Conservation (phyloP, 2,797 vertebrate species). For the Avahi laniger region DNA sequence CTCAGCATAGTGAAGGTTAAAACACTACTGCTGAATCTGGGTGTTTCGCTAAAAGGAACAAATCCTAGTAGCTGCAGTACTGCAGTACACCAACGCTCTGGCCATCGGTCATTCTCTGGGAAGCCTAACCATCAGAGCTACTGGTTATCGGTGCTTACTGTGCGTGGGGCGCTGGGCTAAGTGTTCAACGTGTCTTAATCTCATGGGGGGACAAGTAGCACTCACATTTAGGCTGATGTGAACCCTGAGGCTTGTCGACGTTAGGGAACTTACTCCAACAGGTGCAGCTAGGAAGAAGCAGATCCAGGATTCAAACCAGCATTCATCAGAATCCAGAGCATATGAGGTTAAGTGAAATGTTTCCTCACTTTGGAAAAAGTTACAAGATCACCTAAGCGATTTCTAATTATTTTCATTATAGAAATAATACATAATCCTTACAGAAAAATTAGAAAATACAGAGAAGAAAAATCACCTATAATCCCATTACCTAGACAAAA, state of each 20-base stretch:
- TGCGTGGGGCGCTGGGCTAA: not conserved
- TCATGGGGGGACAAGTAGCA: not conserved
- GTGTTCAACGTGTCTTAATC: not conserved
- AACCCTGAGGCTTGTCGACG: not conserved
- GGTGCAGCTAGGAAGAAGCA: not conserved
- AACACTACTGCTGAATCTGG: not conserved
- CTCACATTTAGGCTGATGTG: not conserved
- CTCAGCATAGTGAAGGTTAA: not conserved
- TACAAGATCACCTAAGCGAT: not conserved
- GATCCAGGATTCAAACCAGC: not conserved
- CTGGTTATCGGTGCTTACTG: not conserved
- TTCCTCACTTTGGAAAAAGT: not conserved
- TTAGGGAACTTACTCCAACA: not conserved
- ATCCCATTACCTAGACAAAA: not conserved
- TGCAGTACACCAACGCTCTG: not conserved
- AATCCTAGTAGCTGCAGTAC: not conserved
- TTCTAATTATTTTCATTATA: not conserved
- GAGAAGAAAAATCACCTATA: not conserved
- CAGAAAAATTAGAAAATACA: conserved; percentile 12
- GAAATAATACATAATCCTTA: not conserved
- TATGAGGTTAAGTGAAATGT: not conserved
- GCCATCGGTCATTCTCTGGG: not conserved
- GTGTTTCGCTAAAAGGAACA: not conserved
- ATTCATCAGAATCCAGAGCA: not conserved
- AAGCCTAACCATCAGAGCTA: not conserved